Conservation (phyloP, 2,113 vertebrate genomes). For the Tautogolabrus adspersus region DNA sequence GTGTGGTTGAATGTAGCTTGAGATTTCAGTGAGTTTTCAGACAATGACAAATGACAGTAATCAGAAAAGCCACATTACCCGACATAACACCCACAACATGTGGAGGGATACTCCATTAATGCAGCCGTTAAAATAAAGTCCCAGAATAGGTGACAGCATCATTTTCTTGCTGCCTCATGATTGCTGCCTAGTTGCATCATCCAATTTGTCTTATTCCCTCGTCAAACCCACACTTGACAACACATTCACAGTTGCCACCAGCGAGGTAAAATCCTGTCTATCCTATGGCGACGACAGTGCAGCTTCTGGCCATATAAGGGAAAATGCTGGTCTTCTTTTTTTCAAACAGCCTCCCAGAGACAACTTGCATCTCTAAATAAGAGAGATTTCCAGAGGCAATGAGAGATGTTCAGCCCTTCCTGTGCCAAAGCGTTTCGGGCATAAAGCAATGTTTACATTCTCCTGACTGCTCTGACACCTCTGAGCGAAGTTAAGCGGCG, state of each 20-base stretch:
- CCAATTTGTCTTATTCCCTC: slow-evolving; percentile 25
- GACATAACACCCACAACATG: slow-evolving; percentile 32
- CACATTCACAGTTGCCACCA: slow-evolving; percentile 10
- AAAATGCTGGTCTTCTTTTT: neutral
- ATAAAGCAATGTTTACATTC: slow-evolving; percentile 43
- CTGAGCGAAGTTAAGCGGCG: slow-evolving; percentile 37
- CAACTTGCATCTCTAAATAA: slow-evolving; percentile 28
- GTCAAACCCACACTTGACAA: slow-evolving; percentile 42
- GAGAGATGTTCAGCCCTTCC: neutral
- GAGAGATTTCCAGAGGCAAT: slow-evolving; percentile 17
- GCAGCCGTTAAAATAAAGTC: slow-evolving; percentile 46
- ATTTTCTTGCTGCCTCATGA: slow-evolving; percentile 59
- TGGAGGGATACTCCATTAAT: slow-evolving; percentile 41
- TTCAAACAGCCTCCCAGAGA: slow-evolving; percentile 12
- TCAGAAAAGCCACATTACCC: slow-evolving; percentile 45
- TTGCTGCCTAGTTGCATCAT: slow-evolving; percentile 51
- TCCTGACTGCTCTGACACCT: slow-evolving; percentile 25
- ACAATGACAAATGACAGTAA: slow-evolving; percentile 59
- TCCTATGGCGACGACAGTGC: slow-evolving; percentile 6
- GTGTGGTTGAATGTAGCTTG: neutral
- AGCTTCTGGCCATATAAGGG: neutral
- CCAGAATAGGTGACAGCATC: slow-evolving; percentile 59
- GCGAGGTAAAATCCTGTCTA: slow-evolving; percentile 33
- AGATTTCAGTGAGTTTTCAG: neutral
- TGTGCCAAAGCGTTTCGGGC: neutral